Conservation (phyloP, 2,113 vertebrate genomes). For the Pantherophis guttatus region DNA sequence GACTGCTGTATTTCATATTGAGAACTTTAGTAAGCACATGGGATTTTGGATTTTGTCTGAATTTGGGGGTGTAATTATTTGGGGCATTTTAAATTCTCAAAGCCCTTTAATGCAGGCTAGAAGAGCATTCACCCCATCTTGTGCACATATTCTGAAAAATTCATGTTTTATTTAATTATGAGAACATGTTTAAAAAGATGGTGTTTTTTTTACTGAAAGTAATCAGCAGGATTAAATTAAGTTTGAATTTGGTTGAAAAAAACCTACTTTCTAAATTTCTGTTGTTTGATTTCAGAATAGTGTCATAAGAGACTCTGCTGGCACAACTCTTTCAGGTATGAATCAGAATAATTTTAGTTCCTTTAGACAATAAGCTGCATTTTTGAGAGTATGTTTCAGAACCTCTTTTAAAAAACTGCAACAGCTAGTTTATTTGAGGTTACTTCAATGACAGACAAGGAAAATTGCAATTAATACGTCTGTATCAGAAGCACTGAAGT, state of each 20-base stretch:
- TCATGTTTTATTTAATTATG: background rate
- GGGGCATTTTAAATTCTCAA: background rate
- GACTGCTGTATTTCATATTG: background rate
- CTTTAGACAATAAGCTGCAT: background rate
- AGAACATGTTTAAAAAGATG: background rate
- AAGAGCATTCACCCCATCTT: background rate
- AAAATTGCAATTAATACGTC: background rate
- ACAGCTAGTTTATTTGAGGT: background rate
- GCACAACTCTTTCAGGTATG: slow-evolving; percentile 38
- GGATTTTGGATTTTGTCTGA: background rate
- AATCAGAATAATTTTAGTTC: background rate
- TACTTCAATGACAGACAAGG: background rate
- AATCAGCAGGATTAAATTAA: background rate
- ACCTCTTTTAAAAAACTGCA: background rate
- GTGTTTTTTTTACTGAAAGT: background rate
- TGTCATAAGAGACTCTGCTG: background rate
- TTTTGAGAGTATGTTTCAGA: background rate
- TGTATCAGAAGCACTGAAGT: background rate
- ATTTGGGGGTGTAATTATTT: background rate
- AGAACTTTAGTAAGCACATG: background rate
- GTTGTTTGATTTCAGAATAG: slow-evolving; percentile 47
- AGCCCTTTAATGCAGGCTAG: background rate
- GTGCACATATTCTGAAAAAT: background rate
- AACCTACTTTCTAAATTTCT: background rate
- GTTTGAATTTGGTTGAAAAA: background rate